Percentiles rank a stretch among this genome's conserved stretches.
Conservation (phyloP, 2,113 vertebrate genomes). For the Ibidorhyncha struthersii region DNA sequence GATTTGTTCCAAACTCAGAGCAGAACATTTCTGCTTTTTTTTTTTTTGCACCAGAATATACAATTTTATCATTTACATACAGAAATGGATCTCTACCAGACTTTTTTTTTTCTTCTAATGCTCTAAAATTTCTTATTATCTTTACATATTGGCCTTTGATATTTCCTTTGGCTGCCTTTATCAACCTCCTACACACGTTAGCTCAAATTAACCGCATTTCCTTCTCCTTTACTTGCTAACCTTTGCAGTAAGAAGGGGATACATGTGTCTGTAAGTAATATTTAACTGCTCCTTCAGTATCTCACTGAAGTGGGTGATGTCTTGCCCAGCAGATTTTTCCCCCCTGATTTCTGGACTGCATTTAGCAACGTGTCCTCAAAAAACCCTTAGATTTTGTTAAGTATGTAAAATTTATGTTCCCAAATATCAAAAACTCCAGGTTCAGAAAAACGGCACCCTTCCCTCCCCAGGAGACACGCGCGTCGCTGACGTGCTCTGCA, state of each 20-base stretch:
- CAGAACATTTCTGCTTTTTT: not conserved
- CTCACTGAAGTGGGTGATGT: not conserved
- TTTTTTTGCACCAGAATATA: not conserved
- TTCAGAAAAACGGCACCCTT: accelerated
- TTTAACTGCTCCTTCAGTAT: not conserved
- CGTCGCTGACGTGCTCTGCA: not conserved
- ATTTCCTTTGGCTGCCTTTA: conserved; percentile 30
- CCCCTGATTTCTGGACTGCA: not conserved
- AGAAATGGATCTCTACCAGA: not conserved
- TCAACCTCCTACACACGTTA: not conserved
- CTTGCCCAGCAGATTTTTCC: not conserved
- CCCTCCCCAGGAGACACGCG: not conserved
- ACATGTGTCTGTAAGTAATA: not conserved
- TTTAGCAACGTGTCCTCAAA: not conserved
- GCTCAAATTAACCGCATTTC: not conserved
- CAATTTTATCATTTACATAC: not conserved
- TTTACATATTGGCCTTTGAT: not conserved
- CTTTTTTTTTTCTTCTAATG: not conserved
- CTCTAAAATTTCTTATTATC: not conserved
- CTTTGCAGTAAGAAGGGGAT: not conserved
- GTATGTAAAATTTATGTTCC: not conserved
- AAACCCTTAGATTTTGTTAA: not conserved
- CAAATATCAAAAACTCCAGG: not conserved
- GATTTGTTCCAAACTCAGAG: conserved; percentile 9
- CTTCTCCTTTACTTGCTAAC: not conserved